Evolutionary conservation across 2,113 vertebrate species (phyloP).

Genomic region (Chionomys nivalis): DNA sequence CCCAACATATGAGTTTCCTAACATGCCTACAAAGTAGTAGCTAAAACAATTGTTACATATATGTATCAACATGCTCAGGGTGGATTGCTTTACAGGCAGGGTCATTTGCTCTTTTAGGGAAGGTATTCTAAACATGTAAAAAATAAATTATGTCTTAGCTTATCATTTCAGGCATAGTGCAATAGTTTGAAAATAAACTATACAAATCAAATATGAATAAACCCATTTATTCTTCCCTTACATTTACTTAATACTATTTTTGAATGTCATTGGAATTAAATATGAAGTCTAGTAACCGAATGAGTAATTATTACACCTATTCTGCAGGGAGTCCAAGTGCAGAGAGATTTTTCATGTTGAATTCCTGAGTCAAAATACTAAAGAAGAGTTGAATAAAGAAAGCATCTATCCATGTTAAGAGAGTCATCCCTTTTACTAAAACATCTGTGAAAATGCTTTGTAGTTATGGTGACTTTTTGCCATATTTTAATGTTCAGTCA

Average conservation of each 20-base stretch:
- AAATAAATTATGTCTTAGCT: background rate
- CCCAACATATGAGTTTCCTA: background rate
- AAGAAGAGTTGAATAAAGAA: background rate
- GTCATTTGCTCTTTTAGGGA: background rate
- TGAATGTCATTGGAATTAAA: background rate
- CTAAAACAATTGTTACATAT: background rate
- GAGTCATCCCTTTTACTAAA: background rate
- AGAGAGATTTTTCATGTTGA: background rate
- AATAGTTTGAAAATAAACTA: background rate
- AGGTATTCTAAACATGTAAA: background rate
- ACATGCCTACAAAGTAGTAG: background rate
- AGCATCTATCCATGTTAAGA: background rate
- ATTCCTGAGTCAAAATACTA: background rate
- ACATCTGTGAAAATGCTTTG: background rate
- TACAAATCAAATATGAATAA: background rate
- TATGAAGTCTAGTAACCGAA: background rate
- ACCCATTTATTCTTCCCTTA: background rate
- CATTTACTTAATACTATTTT: background rate
- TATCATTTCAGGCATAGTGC: background rate
- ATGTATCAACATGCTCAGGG: background rate
- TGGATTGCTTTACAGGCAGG: background rate
- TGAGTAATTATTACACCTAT: background rate
- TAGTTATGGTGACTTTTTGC: background rate
- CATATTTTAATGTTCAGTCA: background rate
- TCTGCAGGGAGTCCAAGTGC: background rate